phyloP scores from a whole-genome alignment of 23 tunicate species.

The Halocynthia roretzi region DNA sequence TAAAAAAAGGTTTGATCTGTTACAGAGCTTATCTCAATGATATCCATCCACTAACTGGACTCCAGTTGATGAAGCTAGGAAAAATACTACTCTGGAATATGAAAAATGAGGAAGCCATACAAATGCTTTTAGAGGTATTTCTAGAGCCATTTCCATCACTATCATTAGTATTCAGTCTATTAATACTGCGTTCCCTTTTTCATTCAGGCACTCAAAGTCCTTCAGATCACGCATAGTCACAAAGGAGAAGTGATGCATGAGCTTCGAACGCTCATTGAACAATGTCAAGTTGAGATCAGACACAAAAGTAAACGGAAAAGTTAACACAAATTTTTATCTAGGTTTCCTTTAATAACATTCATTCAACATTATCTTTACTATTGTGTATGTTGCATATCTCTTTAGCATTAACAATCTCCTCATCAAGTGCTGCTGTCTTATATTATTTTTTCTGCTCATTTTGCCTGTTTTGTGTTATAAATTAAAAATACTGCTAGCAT shows the following conservation, averaged over 20 bases:
- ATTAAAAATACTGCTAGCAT: no score
- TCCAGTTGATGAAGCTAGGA: constrained; percentile 79
- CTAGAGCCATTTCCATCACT: not conserved
- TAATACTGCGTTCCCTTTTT: not conserved
- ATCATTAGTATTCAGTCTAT: not conserved
- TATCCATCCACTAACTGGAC: constrained; percentile 61
- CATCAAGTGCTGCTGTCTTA: no score
- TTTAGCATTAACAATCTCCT: no score
- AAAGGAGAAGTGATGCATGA: constrained; percentile 53
- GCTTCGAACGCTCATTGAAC: constrained; percentile 35
- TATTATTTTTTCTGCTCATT: no score
- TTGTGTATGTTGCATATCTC: no score
- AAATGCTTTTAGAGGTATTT: constrained; percentile 48
- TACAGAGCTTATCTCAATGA: constrained; percentile 45
- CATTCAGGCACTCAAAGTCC: constrained; percentile 43
- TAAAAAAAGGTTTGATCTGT: not conserved
- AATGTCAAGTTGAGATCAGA: constrained; percentile 55
- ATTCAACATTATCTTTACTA: no score
- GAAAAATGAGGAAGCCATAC: constrained; percentile 50
- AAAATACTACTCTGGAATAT: constrained; percentile 47
- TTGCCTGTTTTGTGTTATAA: no score
- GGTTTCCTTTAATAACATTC: no score
- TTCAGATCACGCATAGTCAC: constrained; percentile 57
- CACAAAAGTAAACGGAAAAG: constrained; percentile 20
- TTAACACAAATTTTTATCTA: not conserved